Percentiles rank a stretch among this genome's conserved stretches.
Evolutionary conservation across 53 echinoderm and acorn worm species (phyloP).

Genomic region (Arbacia lixula): DNA sequence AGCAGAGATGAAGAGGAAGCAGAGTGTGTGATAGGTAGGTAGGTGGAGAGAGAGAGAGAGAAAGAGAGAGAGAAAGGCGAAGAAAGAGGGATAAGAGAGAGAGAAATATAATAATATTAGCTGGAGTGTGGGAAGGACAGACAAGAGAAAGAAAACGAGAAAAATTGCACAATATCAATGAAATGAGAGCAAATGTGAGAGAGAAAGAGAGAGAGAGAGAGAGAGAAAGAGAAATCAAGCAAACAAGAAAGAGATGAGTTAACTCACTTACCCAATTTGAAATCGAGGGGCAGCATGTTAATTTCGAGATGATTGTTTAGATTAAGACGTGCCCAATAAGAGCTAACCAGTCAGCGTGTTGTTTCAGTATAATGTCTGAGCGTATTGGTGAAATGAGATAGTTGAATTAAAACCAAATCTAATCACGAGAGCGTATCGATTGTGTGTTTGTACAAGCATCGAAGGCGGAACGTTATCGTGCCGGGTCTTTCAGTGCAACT

Average conservation of each 20-base stretch:
- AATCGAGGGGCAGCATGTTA: not conserved
- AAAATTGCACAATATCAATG: not conserved
- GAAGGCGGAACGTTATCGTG: not conserved
- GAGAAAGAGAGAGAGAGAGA: no score
- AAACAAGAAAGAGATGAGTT: not conserved
- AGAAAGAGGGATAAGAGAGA: not conserved
- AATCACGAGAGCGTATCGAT: conserved; percentile 30
- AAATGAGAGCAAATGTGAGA: no score
- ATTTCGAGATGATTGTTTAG: conserved; percentile 39
- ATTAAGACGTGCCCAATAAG: conserved; percentile 1
- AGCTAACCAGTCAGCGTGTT: not conserved
- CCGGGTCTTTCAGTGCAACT: not conserved
- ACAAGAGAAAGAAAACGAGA: not conserved
- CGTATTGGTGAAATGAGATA: conserved; percentile 38
- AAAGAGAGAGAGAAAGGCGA: not conserved
- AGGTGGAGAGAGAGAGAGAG: not conserved
- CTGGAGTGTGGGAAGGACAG: not conserved
- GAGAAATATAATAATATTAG: not conserved
- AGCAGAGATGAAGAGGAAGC: no score
- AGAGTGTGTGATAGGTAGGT: not conserved
- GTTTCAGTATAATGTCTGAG: conserved; percentile 4
- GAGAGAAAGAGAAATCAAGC: not conserved
- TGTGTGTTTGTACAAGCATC: conserved; percentile 14
- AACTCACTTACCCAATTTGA: conserved; percentile 12
- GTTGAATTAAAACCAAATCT: conserved; percentile 39